Percentiles rank a stretch among this genome's conserved stretches.
Evolutionary conservation across 53 echinoderm and acorn worm species (phyloP).

Genomic region (Arbacia lixula): DNA sequence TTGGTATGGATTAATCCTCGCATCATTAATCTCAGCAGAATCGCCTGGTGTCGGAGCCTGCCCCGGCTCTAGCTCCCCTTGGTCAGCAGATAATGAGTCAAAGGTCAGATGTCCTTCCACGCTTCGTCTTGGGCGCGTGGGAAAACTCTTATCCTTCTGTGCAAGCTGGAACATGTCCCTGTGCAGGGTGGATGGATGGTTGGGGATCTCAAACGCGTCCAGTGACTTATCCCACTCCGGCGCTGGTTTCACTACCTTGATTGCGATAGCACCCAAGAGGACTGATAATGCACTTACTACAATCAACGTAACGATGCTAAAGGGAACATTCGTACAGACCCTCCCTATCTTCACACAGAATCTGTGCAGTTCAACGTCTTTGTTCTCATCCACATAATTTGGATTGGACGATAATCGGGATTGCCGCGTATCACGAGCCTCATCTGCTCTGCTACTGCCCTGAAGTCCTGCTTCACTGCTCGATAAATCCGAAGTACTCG

Average conservation of each 20-base stretch:
- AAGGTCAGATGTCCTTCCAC: constrained; percentile 1
- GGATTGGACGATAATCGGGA: neutral
- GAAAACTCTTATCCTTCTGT: constrained; percentile 39
- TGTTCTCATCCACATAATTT: neutral
- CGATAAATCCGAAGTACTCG: constrained; percentile 37
- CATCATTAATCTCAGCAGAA: neutral
- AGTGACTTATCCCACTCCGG: constrained; percentile 94
- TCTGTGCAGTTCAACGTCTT: constrained; percentile 38
- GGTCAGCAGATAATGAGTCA: neutral
- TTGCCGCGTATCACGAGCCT: constrained; percentile 7
- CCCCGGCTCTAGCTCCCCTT: neutral
- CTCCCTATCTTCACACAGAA: constrained; percentile 70
- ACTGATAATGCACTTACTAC: constrained; percentile 51
- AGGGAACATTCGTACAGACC: constrained; percentile 58
- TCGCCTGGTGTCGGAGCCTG: neutral
- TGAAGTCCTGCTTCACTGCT: constrained; percentile 21
- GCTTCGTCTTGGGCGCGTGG: neutral
- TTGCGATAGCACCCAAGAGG: constrained; percentile 56
- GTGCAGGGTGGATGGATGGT: constrained; percentile 78
- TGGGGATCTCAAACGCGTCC: constrained; percentile 90
- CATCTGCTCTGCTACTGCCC: constrained; percentile 22
- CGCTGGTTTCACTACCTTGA: constrained; percentile 69
- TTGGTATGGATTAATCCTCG: neutral
- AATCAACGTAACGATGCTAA: constrained; percentile 63
- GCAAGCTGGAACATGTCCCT: constrained; percentile 71